Evolutionary conservation across 2,888 invertebrate species (phyloP), one percentile per base, ranked within the genome.

Genomic region (Serrognathus titanus): DNA sequence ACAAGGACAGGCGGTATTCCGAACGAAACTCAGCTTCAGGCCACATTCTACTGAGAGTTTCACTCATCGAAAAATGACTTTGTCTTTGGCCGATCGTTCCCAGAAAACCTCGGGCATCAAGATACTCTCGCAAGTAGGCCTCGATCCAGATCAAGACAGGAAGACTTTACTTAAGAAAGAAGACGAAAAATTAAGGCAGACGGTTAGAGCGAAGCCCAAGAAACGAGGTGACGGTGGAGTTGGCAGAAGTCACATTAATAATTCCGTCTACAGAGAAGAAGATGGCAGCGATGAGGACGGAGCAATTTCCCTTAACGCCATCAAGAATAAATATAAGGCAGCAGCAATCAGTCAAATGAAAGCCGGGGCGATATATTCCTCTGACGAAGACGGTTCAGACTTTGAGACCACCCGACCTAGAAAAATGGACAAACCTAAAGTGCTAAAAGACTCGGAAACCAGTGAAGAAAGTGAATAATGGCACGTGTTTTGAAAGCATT

Each of bases 11-110:
- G 94, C 97, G 0, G 94, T 99, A 35, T 98, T 99, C 81, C 85
- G 94, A 40, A 97, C 96, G 0, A 98, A 98, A 77, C 81, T 99
- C 0, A 94, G 95, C 1, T 99, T 99, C 88, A 84, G 98, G 43
- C 99, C 99, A 0, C 97, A 97, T 75, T 98, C 98, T 0, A 99
- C 98, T 0, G 98, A 99, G 75, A 97, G 97, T 16, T 96, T 97
- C 79, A 99, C 99, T 0, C 98, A 99, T 77, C 86, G 97, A 65
- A 99, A 99, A 84, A 97, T 99, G 92, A 99, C 98, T 0, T 84
- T 98, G 78, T 97, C 97, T 0, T 81, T 98, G 65, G 98, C 98
- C 0, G 98, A 99, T 78, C 84, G 97, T 51, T 92, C 94, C 43
- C 89, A 92, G 50, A 97, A 97, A 79, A 92, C 94, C 0, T 89